These are phyloP conservation scores for Ictidomys tridecemlineatus DNA, from an alignment of 2,113 vertebrate species.

Conservation along the genomic window DNA sequence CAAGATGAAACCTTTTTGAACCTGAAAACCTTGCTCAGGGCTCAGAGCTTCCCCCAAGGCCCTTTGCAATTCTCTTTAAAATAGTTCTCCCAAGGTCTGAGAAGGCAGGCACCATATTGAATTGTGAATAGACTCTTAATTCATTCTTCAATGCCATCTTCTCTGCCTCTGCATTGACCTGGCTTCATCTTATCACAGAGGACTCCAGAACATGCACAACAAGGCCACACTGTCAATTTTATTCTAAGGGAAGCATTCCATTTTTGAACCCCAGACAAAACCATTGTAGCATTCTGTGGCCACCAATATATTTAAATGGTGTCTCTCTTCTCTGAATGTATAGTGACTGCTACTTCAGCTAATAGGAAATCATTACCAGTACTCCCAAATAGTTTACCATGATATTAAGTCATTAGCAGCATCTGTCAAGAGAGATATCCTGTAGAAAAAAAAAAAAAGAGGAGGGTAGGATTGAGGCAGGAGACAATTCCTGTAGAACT, in stretches of 20 bases:
- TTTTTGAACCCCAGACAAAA: conserved; percentile 27
- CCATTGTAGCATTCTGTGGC: background rate
- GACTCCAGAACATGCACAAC: background rate
- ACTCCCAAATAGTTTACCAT: background rate
- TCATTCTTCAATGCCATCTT: background rate
- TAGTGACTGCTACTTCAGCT: background rate
- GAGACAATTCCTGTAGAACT: background rate
- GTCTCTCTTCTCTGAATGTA: background rate
- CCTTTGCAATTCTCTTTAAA: background rate
- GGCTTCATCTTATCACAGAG: background rate
- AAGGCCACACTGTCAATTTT: background rate
- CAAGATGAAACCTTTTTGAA: background rate
- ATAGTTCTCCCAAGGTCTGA: background rate
- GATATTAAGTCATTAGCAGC: background rate
- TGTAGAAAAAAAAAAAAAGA: background rate
- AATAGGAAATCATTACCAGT: background rate
- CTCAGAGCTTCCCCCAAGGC: background rate
- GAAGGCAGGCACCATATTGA: background rate
- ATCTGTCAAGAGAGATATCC: background rate
- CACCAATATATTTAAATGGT: background rate
- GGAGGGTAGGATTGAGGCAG: too few species aligned
- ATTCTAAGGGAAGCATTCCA: conserved; percentile 17
- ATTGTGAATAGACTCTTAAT: background rate
- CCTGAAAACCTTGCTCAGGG: background rate
- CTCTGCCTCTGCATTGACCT: background rate